Base-by-base conservation (phyloP, 2,113 vertebrate species). In the Clarias batrachus region DNA sequence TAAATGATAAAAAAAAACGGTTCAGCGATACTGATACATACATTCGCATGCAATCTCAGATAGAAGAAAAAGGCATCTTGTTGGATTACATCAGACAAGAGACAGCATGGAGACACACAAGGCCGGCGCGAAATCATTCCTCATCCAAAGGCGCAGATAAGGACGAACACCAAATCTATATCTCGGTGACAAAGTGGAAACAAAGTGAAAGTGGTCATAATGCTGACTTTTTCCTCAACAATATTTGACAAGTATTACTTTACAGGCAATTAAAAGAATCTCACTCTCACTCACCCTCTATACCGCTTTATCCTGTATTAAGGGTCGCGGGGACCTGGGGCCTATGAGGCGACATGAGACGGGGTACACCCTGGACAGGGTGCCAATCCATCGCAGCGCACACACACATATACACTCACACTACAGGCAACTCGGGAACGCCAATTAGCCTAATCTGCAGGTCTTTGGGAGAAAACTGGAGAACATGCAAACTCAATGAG, bases 21-120 rank as follows among this genome's bases (percentile, higher is more conserved):
- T 19, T 30, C 11, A 10, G 10, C 10, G n/a, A 21, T 16, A 57
- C 41, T 77, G 60, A 41, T n/a, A n/a, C n/a, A n/a, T n/a, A 48
- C n/a, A 59, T 13, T 25, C 76, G 52, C 79, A 62, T 37, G 62
- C 25, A 63, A 56, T 84, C 82, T 41, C 33, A 74, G 30, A 84
- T 19, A 65, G 65, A 57, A 14, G 13, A 41, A 89, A 87, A 70
- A 54, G 21, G 21, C 70, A 82, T 48, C 62, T 54, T 56, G 74
- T 82, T 59, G 74, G 37, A 89, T 85, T 82, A 68, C 81, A 71
- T 23, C 60, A 78, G 83, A 82, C 59, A 59, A 81, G n/a, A 71
- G 23, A 56, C 85, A 77, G 82, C 48, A 81, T 79, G 56, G 17
- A 71, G 88, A 19, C 71, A 54, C 33, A 73, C 71, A 41, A 60